Percentiles rank a stretch among this genome's conserved stretches.
Evolutionary conservation across 2,113 vertebrate genomes (phyloP).

Genomic region (Ursus arctos): DNA sequence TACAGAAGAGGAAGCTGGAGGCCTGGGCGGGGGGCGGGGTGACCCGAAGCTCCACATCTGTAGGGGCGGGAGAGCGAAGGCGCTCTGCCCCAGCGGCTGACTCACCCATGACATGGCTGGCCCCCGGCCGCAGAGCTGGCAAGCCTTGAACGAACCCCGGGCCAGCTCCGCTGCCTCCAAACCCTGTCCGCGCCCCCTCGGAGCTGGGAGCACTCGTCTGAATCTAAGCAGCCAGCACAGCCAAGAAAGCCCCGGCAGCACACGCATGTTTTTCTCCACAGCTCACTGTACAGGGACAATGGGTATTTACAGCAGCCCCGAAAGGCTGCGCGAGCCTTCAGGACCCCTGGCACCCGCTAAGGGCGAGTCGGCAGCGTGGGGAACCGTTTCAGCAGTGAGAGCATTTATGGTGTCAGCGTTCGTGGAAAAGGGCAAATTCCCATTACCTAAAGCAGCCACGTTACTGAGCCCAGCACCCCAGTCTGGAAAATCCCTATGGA

Average conservation of each 20-base stretch:
- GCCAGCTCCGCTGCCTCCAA: not conserved
- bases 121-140: not conserved
- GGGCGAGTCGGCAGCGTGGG: fast-evolving
- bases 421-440: not conserved
- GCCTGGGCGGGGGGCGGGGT: not conserved
- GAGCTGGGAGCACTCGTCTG: not conserved
- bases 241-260: not conserved
- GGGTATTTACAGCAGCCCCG: not conserved
- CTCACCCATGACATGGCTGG: not conserved
- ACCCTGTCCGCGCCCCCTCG: not conserved
- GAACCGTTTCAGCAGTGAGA: not conserved
- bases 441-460: not conserved
- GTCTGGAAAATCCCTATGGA: not conserved
- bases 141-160: fast-evolving
- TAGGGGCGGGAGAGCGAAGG: fast-evolving
- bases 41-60: fast-evolving
- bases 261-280: fast-evolving
- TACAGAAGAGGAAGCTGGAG: not conserved
- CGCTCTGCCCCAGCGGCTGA: not conserved
- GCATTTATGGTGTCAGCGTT: not conserved
- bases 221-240: not conserved
- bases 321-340: fast-evolving
- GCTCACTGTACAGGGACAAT: not conserved
- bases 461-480: not conserved
- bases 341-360: not conserved